Conservation (phyloP, 2,113 vertebrate species). For the Mus spicilegus region DNA sequence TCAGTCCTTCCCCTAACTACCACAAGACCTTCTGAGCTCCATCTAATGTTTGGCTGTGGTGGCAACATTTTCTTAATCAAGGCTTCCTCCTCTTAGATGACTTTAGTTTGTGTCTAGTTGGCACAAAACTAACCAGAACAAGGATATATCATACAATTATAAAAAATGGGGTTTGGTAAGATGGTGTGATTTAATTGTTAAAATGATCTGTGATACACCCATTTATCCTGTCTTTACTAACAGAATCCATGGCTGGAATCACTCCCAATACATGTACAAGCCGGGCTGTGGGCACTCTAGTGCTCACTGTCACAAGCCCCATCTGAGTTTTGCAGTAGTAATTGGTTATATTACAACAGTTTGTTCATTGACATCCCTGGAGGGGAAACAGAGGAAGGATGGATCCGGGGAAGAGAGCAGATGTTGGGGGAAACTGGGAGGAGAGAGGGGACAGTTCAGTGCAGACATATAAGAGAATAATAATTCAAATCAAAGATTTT, state of each 20-base stretch:
- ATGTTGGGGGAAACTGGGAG: background rate
- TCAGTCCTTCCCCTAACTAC: too few relatives aligned
- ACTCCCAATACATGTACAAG: background rate
- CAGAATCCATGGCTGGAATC: background rate
- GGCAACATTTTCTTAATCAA: background rate
- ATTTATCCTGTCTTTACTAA: slow-evolving; percentile 46
- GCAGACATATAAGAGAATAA: background rate
- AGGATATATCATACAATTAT: background rate
- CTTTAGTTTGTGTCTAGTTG: background rate
- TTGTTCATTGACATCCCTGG: background rate
- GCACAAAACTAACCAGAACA: background rate
- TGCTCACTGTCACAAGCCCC: slow-evolving; percentile 33
- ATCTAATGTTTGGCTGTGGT: too few relatives aligned
- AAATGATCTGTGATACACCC: background rate
- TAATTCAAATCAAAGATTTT: background rate
- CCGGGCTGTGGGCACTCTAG: background rate
- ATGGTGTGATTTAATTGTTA: slow-evolving; percentile 31
- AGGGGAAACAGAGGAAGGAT: background rate
- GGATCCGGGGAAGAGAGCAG: background rate
- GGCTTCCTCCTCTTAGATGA: background rate
- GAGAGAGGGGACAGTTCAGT: background rate
- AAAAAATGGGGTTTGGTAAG: slow-evolving; percentile 43
- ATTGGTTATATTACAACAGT: slow-evolving; percentile 44
- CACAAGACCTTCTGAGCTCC: too few relatives aligned
- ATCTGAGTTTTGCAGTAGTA: slow-evolving; percentile 66